A percentile compares a stretch with the other conserved stretches of the same genome.
phyloP scores from a whole-genome alignment of 1,140 invertebrate genomes.

The Hyles vespertilio region DNA sequence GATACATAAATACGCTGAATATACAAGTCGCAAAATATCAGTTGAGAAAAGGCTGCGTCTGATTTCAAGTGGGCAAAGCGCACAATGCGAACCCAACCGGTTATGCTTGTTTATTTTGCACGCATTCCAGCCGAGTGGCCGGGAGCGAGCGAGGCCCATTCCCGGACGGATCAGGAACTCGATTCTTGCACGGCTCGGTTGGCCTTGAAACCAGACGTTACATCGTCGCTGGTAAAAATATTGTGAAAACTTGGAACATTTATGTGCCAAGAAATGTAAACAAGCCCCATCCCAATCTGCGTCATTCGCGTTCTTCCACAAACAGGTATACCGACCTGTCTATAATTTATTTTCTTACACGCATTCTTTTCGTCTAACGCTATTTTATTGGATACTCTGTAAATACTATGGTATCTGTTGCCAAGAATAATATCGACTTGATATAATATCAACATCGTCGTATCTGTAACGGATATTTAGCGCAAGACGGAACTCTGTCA shows the following conservation, averaged over 20 bases:
- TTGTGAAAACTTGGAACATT: constrained; percentile 21
- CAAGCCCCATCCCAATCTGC: constrained; percentile 13
- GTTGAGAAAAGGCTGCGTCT: constrained; percentile 42
- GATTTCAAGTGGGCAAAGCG: constrained; percentile 51
- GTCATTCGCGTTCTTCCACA: constrained; percentile 12
- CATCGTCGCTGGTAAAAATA: constrained; percentile 25
- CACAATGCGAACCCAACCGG: constrained; percentile 58
- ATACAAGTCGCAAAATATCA: constrained; percentile 19
- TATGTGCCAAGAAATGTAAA: constrained; percentile 12
- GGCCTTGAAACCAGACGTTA: constrained; percentile 54
- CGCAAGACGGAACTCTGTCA: no score
- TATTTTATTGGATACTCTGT: constrained; percentile 4
- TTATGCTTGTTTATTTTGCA: constrained; percentile 73
- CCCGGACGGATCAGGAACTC: constrained; percentile 58
- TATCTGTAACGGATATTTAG: no score
- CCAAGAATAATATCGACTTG: not conserved
- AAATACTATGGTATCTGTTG: not conserved
- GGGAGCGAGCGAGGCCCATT: constrained; percentile 54
- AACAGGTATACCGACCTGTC: constrained; percentile 6
- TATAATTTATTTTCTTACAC: constrained; percentile 5
- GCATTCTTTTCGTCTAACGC: constrained; percentile 2
- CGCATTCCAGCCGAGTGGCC: constrained; percentile 60
- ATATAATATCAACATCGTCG: no score
- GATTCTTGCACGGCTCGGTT: constrained; percentile 42
- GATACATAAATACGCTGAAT: constrained; percentile 12